Evolutionary conservation across 2,888 invertebrate genomes (phyloP).

Genomic region (Harpalus rufipes): DNA sequence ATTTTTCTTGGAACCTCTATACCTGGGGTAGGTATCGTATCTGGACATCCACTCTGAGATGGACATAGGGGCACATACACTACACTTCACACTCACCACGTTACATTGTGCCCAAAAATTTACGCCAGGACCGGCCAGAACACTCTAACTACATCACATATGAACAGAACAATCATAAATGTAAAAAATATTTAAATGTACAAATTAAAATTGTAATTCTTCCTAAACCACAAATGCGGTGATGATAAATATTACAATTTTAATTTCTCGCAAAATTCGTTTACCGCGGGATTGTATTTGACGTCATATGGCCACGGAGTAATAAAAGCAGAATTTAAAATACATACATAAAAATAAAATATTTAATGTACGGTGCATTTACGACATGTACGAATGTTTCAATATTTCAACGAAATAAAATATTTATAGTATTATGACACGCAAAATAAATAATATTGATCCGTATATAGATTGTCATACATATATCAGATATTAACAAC

Average conservation of each 20-base stretch:
- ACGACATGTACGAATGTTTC: background rate
- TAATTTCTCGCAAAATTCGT: background rate
- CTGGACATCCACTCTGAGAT: conserved; percentile 74
- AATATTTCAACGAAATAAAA: background rate
- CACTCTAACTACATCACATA: too few relatives aligned
- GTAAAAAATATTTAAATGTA: too few relatives aligned
- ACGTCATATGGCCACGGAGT: background rate
- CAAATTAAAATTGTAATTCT: background rate
- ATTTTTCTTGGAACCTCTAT: conserved; percentile 74
- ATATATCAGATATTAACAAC: background rate
- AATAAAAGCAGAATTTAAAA: conserved; percentile 1
- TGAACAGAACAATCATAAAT: too few relatives aligned
- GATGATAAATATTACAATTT: background rate
- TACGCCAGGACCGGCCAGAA: background rate
- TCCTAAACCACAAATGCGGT: background rate
- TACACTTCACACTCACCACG: background rate
- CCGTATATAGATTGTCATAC: background rate
- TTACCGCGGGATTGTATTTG: background rate
- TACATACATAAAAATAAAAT: conserved; percentile 1
- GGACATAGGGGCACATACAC: conserved; percentile 4
- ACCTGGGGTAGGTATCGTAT: conserved; percentile 77
- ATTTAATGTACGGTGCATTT: background rate
- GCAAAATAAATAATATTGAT: background rate
- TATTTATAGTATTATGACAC: background rate
- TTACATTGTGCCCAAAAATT: background rate